phyloP scores from a whole-genome alignment of 2,113 vertebrate genomes.

The Ceyx cyanopectus region DNA sequence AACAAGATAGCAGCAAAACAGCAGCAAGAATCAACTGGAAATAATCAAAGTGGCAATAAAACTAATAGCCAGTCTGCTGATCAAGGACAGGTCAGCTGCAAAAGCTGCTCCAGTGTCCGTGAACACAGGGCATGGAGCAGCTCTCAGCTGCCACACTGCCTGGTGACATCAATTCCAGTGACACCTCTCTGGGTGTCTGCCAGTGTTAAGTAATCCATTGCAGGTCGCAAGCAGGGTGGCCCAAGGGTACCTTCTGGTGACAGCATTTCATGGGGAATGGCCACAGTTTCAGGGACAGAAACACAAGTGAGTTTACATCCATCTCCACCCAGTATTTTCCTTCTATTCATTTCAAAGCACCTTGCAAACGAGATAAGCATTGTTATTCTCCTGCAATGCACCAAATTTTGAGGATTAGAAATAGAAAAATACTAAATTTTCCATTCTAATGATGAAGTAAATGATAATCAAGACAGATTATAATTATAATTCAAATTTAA shows the following conservation, averaged over 20 bases:
- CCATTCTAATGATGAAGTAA: constrained; percentile 54
- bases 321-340: not conserved
- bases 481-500: too few species aligned
- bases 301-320: not conserved
- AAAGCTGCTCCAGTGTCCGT: not conserved
- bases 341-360: not conserved
- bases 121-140: not conserved
- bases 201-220: not conserved
- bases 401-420: constrained; percentile 14
- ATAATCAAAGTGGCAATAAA: constrained; percentile 31
- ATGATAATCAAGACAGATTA: not conserved
- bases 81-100: constrained; percentile 14
- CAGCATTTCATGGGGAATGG: not conserved
- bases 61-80: not conserved
- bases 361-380: not conserved
- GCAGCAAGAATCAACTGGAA: not conserved
- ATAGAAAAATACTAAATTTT: not conserved
- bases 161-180: constrained; percentile 25
- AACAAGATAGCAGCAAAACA: too few species aligned
- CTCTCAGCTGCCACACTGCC: not conserved
- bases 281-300: constrained; percentile 14
- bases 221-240: constrained; percentile 1
- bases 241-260: constrained; percentile 40
- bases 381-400: not conserved
- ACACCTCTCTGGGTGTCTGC: not conserved